phyloP scores from a whole-genome alignment of 2,113 vertebrate species.

The Chaetodon trifascialis region DNA sequence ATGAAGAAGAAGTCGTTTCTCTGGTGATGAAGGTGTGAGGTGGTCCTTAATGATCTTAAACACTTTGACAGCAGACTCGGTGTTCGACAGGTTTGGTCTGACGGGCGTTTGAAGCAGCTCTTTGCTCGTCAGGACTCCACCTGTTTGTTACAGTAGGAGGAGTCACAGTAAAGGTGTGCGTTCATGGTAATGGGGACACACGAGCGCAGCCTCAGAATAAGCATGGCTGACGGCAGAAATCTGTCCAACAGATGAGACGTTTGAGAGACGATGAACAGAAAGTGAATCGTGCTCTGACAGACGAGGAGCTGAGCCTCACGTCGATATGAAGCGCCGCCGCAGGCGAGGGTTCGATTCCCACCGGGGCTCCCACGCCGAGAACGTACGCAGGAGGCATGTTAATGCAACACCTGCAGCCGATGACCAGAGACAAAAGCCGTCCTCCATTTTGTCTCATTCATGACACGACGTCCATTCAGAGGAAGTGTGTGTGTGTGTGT shows the following conservation, averaged over 20 bases:
- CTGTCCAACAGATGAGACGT: too few species aligned
- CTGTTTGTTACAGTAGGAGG: too few species aligned
- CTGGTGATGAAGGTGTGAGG: too few species aligned
- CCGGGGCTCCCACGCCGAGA: background rate
- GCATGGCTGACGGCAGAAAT: too few species aligned
- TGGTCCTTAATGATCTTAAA: too few species aligned
- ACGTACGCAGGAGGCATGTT: background rate
- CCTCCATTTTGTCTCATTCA: slow-evolving; percentile 47
- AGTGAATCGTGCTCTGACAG: background rate
- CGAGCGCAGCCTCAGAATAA: background rate
- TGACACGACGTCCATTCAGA: background rate
- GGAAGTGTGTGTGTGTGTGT: background rate
- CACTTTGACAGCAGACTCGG: too few species aligned
- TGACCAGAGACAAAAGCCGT: background rate
- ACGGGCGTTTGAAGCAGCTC: too few species aligned
- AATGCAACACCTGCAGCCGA: slow-evolving; percentile 27
- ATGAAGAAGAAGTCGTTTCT: too few species aligned
- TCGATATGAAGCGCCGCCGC: background rate
- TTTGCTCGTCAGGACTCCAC: too few species aligned
- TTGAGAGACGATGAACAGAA: background rate
- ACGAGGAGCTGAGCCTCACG: background rate
- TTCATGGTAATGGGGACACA: background rate
- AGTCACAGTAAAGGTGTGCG: too few species aligned
- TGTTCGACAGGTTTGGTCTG: too few species aligned
- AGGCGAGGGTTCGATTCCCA: slow-evolving; percentile 30